A percentile compares a stretch with the other conserved stretches of the same genome.
Conservation (phyloP, 2,888 invertebrate species). For the Plusia festucae region DNA sequence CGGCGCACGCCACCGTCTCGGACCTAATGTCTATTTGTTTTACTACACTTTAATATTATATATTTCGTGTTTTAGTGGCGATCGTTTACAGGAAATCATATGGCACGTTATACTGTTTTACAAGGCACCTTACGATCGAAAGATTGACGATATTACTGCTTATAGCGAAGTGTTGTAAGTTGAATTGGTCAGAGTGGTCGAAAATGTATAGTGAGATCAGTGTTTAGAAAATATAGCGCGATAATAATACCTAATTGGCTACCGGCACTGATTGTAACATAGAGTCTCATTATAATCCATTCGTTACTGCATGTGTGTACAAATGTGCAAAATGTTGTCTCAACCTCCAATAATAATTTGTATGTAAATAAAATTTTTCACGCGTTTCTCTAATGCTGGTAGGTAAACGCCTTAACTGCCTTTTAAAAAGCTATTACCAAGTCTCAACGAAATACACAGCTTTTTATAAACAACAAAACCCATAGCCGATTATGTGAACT, state of each 20-base stretch:
- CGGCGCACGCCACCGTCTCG: slow-evolving; percentile 74
- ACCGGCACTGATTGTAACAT: slow-evolving; percentile 49
- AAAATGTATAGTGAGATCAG: slow-evolving; percentile 26
- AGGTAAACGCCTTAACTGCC: slow-evolving; percentile 11
- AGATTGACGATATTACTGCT: not conserved
- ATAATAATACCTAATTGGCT: slow-evolving; percentile 47
- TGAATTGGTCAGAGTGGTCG: slow-evolving; percentile 10
- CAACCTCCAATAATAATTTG: slow-evolving; percentile 45
- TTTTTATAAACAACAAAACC: not conserved
- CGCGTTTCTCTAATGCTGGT: slow-evolving; percentile 16
- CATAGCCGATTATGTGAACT: not conserved
- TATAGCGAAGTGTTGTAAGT: slow-evolving; percentile 6
- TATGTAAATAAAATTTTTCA: slow-evolving; percentile 44
- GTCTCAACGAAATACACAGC: not conserved
- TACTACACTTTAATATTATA: slow-evolving; percentile 81
- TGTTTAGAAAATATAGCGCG: slow-evolving; percentile 42
- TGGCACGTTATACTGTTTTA: slow-evolving; percentile 26
- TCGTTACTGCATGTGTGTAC: slow-evolving; percentile 45
- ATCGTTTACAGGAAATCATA: slow-evolving; percentile 50
- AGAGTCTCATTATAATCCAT: slow-evolving; percentile 50
- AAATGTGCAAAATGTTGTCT: slow-evolving; percentile 47
- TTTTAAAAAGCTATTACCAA: slow-evolving; percentile 5
- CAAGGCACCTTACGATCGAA: slow-evolving; percentile 4
- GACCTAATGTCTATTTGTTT: slow-evolving; percentile 86
- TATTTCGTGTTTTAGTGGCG: slow-evolving; percentile 74